Conservation (phyloP, 1,140 invertebrate species). For the Solenopsis invicta region DNA sequence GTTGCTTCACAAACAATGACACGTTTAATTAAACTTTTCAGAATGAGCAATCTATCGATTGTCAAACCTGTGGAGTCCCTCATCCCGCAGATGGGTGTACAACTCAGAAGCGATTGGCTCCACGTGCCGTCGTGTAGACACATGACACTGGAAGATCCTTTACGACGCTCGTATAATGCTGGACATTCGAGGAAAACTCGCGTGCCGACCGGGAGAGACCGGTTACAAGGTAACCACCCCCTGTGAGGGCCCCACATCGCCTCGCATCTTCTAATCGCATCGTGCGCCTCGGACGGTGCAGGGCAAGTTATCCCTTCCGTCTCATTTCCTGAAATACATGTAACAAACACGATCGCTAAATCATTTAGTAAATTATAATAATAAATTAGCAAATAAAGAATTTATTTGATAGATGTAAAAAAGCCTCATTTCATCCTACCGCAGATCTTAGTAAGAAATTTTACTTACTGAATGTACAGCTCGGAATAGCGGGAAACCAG, state of each 20-base stretch:
- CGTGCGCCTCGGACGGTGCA: slow-evolving; percentile 58
- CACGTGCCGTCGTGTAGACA: slow-evolving; percentile 84
- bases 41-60: not conserved
- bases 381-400: not conserved
- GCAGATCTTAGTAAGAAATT: not conserved
- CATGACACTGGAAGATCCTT: slow-evolving; percentile 71
- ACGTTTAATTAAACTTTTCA: not conserved
- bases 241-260: slow-evolving; percentile 74
- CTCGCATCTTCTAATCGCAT: slow-evolving; percentile 76
- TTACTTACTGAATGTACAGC: slow-evolving; percentile 70
- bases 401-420: slow-evolving; percentile 22
- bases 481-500: slow-evolving; percentile 77
- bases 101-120: slow-evolving; percentile 81
- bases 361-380: too few species aligned
- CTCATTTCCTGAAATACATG: slow-evolving; percentile 38
- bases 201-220: slow-evolving; percentile 77
- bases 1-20: not conserved
- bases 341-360: too few species aligned
- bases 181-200: slow-evolving; percentile 80
- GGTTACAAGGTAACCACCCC: slow-evolving; percentile 79
- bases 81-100: slow-evolving; percentile 78
- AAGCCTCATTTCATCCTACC: not conserved
- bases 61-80: slow-evolving; percentile 69
- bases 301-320: slow-evolving; percentile 74
- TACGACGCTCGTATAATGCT: slow-evolving; percentile 78